These are phyloP conservation scores for Drosophila crucigera DNA, from an alignment of 2,888 invertebrate genomes.

Conservation along the genomic window DNA sequence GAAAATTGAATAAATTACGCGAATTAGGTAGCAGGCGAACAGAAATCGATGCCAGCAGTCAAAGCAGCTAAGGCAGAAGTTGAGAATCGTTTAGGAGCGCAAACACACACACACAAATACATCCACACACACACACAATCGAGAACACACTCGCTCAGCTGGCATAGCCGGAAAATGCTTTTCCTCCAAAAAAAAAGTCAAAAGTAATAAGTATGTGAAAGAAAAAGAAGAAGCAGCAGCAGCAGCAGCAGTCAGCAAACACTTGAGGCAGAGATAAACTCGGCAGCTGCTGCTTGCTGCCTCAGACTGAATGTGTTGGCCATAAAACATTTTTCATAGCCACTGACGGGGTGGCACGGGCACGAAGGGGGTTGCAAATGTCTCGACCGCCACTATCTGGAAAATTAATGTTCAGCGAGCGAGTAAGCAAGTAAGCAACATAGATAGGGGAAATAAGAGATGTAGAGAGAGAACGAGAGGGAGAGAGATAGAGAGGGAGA, in stretches of 20 bases:
- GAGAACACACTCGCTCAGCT: constrained; percentile 19
- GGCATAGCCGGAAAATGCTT: constrained; percentile 70
- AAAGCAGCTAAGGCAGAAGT: constrained; percentile 50
- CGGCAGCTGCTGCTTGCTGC: constrained; percentile 40
- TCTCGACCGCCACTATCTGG: constrained; percentile 64
- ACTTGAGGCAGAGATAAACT: constrained; percentile 61
- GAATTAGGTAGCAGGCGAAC: constrained; percentile 82
- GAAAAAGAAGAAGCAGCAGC: constrained; percentile 49
- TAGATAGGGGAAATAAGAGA: not conserved
- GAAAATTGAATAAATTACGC: constrained; percentile 84
- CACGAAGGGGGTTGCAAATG: constrained; percentile 69
- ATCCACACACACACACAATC: constrained; percentile 21
- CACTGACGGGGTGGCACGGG: constrained; percentile 26
- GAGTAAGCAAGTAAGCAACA: constrained; percentile 12
- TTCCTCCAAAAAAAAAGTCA: constrained; percentile 75
- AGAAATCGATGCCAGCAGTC: constrained; percentile 57
- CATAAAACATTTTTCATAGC: constrained; percentile 74
- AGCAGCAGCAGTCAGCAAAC: constrained; percentile 36
- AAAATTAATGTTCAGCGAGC: constrained; percentile 62
- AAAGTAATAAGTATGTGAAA: constrained; percentile 74
- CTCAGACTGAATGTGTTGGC: constrained; percentile 40
- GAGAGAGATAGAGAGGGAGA: constrained; percentile 7
- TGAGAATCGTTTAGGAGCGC: constrained; percentile 73
- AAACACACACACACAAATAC: constrained; percentile 35
- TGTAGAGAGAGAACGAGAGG: constrained; percentile 7